Evolutionary conservation across 2,888 invertebrate genomes (phyloP).

Genomic region (Drosophila longiperda): DNA sequence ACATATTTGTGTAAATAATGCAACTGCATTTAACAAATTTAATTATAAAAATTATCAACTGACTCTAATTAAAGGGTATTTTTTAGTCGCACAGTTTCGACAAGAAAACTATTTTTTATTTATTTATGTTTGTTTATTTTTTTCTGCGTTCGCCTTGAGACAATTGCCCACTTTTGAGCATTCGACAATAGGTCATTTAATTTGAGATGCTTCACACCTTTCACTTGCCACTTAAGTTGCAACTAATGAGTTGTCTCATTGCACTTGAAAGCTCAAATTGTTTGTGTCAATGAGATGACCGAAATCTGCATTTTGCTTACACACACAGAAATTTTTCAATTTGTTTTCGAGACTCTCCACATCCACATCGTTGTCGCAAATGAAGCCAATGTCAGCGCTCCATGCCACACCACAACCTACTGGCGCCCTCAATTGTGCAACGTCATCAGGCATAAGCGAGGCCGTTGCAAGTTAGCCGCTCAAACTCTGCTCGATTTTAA

Average conservation of each 20-base stretch:
- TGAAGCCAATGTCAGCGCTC: slow-evolving; percentile 70
- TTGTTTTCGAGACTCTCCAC: slow-evolving; percentile 62
- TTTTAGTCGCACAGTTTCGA: not conserved
- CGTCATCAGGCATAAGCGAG: slow-evolving; percentile 47
- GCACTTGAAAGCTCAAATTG: slow-evolving; percentile 28
- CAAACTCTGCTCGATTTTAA: slow-evolving; percentile 67
- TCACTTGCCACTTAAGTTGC: slow-evolving; percentile 38
- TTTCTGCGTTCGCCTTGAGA: slow-evolving; percentile 9
- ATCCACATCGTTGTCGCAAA: slow-evolving; percentile 42
- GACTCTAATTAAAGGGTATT: not conserved
- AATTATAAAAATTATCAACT: not conserved
- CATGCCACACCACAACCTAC: slow-evolving; percentile 3
- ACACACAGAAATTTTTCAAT: slow-evolving; percentile 46
- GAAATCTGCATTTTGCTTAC: slow-evolving; percentile 36
- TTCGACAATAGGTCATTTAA: slow-evolving; percentile 42
- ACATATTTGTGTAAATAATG: not conserved
- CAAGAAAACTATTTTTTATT: not conserved
- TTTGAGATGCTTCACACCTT: slow-evolving; percentile 46
- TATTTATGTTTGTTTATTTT: not conserved
- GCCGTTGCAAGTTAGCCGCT: slow-evolving; percentile 7
- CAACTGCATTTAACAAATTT: not conserved
- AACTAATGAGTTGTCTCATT: slow-evolving; percentile 60
- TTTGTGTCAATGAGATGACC: slow-evolving; percentile 2
- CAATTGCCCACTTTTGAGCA: slow-evolving; percentile 4
- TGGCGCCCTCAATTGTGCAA: slow-evolving; percentile 65